Evolutionary conservation across 1,140 invertebrate genomes (phyloP).

Genomic region (Mya arenaria): DNA sequence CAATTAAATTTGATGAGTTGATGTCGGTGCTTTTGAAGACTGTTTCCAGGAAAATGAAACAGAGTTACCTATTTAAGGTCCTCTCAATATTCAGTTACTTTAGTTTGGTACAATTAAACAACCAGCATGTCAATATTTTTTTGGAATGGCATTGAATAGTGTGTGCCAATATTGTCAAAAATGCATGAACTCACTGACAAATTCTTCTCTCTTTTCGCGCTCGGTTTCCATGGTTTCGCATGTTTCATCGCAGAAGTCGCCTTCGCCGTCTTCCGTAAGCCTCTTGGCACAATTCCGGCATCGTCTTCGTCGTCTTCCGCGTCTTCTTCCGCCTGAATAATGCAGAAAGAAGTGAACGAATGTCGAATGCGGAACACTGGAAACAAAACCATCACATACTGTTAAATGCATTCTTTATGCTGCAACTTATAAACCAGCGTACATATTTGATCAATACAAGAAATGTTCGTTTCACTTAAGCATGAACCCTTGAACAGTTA

Average conservation of each 20-base stretch:
- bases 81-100: too few relatives aligned
- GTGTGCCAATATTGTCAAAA: neutral
- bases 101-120: too few relatives aligned
- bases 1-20: too few relatives aligned
- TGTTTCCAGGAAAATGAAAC: too few relatives aligned
- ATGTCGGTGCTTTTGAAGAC: too few relatives aligned
- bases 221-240: conserved; percentile 40
- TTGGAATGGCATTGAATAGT: too few relatives aligned
- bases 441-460: neutral
- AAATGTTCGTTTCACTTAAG: neutral
- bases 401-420: neutral
- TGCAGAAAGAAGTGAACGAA: conserved; percentile 28
- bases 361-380: too few relatives aligned
- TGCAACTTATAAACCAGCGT: too few relatives aligned
- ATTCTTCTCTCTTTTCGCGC: conserved; percentile 25
- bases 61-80: too few relatives aligned
- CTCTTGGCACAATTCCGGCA: conserved; percentile 46
- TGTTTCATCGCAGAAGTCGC: conserved; percentile 40
- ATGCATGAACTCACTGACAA: conserved; percentile 46
- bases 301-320: conserved; percentile 17
- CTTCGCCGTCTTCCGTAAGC: neutral
- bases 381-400: neutral
- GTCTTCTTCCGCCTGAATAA: conserved; percentile 14
- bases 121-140: too few relatives aligned
- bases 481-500: too few relatives aligned